These are phyloP conservation scores for Coleophora flavipennella DNA, from an alignment of 2,888 invertebrate genomes.

Conservation along the genomic window DNA sequence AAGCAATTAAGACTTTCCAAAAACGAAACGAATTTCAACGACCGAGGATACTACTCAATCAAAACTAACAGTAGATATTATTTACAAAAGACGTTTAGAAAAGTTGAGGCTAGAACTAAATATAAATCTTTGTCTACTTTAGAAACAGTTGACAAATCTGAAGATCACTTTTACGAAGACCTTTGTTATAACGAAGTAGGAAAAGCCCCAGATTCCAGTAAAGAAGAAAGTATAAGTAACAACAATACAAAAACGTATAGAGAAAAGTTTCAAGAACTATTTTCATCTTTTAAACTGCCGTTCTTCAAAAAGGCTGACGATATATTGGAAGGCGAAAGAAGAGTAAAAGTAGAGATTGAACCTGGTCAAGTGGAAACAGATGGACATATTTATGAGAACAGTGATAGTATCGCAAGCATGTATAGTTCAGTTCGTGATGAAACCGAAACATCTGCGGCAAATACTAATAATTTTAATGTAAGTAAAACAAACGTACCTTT, in stretches of 20 bases:
- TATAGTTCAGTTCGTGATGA: constrained; percentile 53
- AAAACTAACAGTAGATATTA: constrained; percentile 44
- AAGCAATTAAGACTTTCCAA: constrained; percentile 37
- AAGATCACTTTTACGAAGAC: constrained; percentile 64
- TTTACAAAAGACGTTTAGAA: constrained; percentile 36
- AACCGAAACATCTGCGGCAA: constrained; percentile 15
- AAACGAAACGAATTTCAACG: constrained; percentile 33
- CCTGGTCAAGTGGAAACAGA: constrained; percentile 19
- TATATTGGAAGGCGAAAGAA: constrained; percentile 17
- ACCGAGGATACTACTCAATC: constrained; percentile 57
- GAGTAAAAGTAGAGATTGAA: constrained; percentile 19
- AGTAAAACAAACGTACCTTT: too few species aligned
- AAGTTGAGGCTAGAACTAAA: constrained; percentile 40
- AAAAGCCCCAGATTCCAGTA: constrained; percentile 19
- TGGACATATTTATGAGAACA: constrained; percentile 43
- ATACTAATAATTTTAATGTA: constrained; percentile 17
- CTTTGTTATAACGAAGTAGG: constrained; percentile 47
- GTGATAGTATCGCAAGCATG: constrained; percentile 42
- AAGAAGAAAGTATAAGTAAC: background rate
- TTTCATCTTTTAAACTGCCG: constrained; percentile 52
- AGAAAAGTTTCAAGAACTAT: constrained; percentile 54
- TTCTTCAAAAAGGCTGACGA: constrained; percentile 47
- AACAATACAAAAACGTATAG: constrained; percentile 38
- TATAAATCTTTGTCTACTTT: constrained; percentile 44
- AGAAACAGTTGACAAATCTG: constrained; percentile 38